These are phyloP conservation scores for Syngnathus rostellatus DNA, from an alignment of 2,797 vertebrate species.

Conservation along the genomic window DNA sequence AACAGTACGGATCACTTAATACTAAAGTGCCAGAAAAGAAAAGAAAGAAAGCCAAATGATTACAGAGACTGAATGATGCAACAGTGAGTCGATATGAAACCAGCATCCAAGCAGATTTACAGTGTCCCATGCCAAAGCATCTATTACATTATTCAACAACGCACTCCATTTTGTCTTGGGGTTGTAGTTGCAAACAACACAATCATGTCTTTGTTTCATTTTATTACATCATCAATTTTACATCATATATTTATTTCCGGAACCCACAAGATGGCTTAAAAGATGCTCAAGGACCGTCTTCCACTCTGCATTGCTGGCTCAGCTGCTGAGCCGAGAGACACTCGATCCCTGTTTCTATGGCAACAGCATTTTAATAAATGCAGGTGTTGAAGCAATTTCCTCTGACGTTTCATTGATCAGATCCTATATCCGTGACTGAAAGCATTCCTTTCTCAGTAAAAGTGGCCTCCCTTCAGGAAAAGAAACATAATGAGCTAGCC, in stretches of 20 bases:
- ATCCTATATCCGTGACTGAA: constrained; percentile 30
- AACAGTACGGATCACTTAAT: not conserved
- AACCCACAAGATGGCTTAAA: constrained; percentile 6
- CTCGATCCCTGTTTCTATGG: constrained; percentile 58
- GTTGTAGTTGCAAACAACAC: not conserved
- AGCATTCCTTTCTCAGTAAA: constrained; percentile 21
- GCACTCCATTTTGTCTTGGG: not conserved
- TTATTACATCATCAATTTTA: not conserved
- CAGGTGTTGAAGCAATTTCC: constrained; percentile 33
- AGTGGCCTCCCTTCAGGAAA: constrained; percentile 26
- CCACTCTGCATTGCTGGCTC: constrained; percentile 22
- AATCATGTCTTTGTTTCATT: not conserved
- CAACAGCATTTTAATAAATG: constrained; percentile 45
- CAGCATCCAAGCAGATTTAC: not conserved
- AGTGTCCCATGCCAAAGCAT: not conserved
- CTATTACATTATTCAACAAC: not conserved
- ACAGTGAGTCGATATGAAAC: not conserved
- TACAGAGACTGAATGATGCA: constrained; percentile 3
- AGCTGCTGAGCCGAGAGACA: constrained; percentile 33
- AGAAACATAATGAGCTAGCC: constrained; percentile 28
- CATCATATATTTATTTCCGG: not conserved
- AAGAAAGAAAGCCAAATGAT: not conserved
- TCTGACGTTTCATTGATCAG: constrained; percentile 24
- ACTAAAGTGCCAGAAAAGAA: not conserved
- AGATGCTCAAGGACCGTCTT: constrained; percentile 28